Percentiles rank a stretch among this genome's conserved stretches.
Conservation (phyloP, 1,140 invertebrate species). For the Heliconius nattereri region DNA sequence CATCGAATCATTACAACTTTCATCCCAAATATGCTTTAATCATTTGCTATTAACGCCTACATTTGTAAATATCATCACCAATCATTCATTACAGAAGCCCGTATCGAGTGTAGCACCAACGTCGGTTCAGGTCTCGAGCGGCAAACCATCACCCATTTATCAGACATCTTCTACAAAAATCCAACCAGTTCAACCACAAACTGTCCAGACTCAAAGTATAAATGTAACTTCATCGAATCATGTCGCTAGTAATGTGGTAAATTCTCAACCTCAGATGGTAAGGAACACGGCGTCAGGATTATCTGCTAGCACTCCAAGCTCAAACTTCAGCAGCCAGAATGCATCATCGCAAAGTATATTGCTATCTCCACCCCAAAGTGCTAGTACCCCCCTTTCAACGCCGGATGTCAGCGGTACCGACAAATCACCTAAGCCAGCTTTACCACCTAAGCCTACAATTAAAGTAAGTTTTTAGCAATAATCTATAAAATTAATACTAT, state of each 20-base stretch:
- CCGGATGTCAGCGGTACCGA: constrained; percentile 80
- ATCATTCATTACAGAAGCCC: constrained; percentile 82
- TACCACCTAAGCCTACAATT: constrained; percentile 87
- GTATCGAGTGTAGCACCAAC: constrained; percentile 92
- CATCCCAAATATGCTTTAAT: background rate
- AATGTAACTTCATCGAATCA: constrained; percentile 68
- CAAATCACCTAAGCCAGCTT: constrained; percentile 84
- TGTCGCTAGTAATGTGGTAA: constrained; percentile 70
- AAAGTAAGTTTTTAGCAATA: constrained; percentile 60
- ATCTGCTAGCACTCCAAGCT: constrained; percentile 59
- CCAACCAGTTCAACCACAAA: constrained; percentile 90
- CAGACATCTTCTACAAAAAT: constrained; percentile 91
- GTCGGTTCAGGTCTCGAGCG: constrained; percentile 83
- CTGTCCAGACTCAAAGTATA: constrained; percentile 80
- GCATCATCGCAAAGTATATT: constrained; percentile 77
- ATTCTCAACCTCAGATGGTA: constrained; percentile 77
- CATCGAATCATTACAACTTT: constrained; percentile 27
- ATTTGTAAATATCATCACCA: constrained; percentile 78
- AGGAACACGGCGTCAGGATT: constrained; percentile 76
- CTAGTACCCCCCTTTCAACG: constrained; percentile 82
- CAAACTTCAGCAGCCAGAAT: constrained; percentile 65
- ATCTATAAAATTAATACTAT: background rate
- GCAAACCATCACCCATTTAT: constrained; percentile 89
- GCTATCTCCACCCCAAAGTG: constrained; percentile 82
- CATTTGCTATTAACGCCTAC: constrained; percentile 40